These are phyloP conservation scores for Eristalis arbustorum DNA, from an alignment of 2,888 invertebrate genomes.

Conservation along the genomic window DNA sequence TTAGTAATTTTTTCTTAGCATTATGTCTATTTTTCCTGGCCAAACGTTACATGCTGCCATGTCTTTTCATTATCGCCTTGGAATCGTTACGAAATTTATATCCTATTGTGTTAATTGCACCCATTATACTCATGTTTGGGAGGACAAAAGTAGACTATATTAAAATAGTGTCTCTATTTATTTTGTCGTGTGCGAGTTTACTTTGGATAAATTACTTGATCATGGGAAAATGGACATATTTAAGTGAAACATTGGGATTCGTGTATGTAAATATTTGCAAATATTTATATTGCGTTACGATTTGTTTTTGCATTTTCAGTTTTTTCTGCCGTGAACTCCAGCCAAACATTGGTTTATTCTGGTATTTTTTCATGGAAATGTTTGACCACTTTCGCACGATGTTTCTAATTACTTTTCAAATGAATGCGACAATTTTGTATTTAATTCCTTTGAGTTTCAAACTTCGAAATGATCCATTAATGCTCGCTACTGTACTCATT, in stretches of 20 bases:
- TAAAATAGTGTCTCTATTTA: conserved; percentile 71
- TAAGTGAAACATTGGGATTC: conserved; percentile 89
- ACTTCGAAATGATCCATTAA: conserved; percentile 88
- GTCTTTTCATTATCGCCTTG: conserved; percentile 87
- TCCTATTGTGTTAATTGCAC: conserved; percentile 90
- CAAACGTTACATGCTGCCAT: conserved; percentile 83
- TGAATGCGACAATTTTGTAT: conserved; percentile 95
- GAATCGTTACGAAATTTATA: conserved; percentile 91
- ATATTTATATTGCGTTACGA: background rate
- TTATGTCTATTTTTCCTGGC: conserved; percentile 86
- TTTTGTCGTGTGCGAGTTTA: conserved; percentile 71
- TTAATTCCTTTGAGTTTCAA: conserved; percentile 92
- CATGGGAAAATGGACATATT: conserved; percentile 84
- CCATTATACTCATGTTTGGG: conserved; percentile 84
- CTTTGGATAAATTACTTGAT: conserved; percentile 81
- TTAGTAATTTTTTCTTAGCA: conserved; percentile 91
- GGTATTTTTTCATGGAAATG: conserved; percentile 99
- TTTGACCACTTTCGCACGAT: conserved; percentile 98
- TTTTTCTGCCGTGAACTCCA: conserved; percentile 95
- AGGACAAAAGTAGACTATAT: conserved; percentile 51
- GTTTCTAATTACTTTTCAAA: conserved; percentile 98
- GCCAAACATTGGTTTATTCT: conserved; percentile 98
- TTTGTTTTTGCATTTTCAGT: conserved; percentile 80
- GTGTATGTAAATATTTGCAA: conserved; percentile 84
- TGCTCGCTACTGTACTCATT: conserved; percentile 89